Evolutionary conservation across 2,888 invertebrate genomes (phyloP).

Genomic region (Hecatera dysodea): DNA sequence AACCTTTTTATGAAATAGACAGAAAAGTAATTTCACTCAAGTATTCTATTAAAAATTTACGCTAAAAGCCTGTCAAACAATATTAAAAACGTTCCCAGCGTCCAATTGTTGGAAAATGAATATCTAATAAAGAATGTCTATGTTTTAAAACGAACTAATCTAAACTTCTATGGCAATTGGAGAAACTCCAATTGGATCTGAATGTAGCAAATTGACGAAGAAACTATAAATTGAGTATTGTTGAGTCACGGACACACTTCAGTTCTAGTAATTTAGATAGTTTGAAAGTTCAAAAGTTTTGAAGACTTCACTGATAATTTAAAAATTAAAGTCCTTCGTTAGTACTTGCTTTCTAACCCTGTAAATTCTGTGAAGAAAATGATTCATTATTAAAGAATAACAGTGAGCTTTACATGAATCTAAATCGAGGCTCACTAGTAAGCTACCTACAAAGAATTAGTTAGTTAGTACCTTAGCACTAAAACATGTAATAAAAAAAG

Average conservation of each 20-base stretch:
- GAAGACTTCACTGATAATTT: neutral
- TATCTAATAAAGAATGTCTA: conserved; percentile 2
- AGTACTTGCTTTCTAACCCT: neutral
- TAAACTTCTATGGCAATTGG: conserved; percentile 30
- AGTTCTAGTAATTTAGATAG: conserved; percentile 12
- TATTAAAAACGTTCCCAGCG: neutral
- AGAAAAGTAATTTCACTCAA: conserved; percentile 28
- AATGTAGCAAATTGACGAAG: conserved; percentile 22
- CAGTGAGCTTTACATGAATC: too few relatives aligned
- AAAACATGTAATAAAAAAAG: too few relatives aligned
- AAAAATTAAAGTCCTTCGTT: neutral
- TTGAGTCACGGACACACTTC: conserved; percentile 11
- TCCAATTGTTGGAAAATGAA: neutral
- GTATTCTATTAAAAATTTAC: conserved; percentile 15
- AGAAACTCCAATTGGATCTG: conserved; percentile 29
- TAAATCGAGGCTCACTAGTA: too few relatives aligned
- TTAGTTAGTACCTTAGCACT: too few relatives aligned
- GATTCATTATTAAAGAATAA: too few relatives aligned
- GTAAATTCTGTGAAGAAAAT: neutral
- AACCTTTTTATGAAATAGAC: conserved; percentile 20
- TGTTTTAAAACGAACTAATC: conserved; percentile 39
- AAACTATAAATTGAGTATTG: conserved; percentile 43
- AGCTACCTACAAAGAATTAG: too few relatives aligned
- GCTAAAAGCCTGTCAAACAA: conserved; percentile 41
- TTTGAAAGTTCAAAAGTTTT: conserved; percentile 19